phyloP scores from a whole-genome alignment of 2,888 invertebrate genomes.

The Agrenia bidenticulata region DNA sequence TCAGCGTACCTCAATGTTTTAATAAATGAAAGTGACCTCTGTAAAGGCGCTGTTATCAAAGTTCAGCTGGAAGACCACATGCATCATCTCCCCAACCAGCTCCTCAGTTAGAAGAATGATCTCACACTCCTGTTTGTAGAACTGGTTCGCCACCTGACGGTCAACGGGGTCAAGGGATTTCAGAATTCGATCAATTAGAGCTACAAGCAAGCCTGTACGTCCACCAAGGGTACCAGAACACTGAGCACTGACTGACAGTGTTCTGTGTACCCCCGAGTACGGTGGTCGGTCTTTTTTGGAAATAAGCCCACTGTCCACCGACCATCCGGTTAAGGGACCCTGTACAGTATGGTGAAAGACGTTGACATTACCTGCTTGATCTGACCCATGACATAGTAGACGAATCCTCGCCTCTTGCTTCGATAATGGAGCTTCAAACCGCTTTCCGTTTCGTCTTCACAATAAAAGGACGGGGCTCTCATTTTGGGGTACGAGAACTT shows the following conservation, averaged over 20 bases:
- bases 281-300: too few relatives aligned
- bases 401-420: conserved; percentile 87
- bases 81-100: conserved; percentile 67
- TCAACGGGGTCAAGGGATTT: too few relatives aligned
- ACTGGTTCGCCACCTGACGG: conserved; percentile 85
- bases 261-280: too few relatives aligned
- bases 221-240: too few relatives aligned
- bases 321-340: too few relatives aligned
- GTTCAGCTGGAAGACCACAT: conserved; percentile 88
- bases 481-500: conserved; percentile 90
- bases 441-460: conserved; percentile 89
- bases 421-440: conserved; percentile 92
- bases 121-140: conserved; percentile 91
- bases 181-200: too few relatives aligned
- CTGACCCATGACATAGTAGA: too few relatives aligned
- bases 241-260: too few relatives aligned
- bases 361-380: conserved; percentile 55
- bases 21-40: conserved; percentile 61
- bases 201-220: too few relatives aligned
- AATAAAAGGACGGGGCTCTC: conserved; percentile 64
- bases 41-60: conserved; percentile 92
- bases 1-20: neutral
- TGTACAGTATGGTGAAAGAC: too few relatives aligned
- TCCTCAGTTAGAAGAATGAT: conserved; percentile 87
- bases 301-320: too few relatives aligned